phyloP scores from a whole-genome alignment of 2,113 vertebrate species.

The Sprattus sprattus region DNA sequence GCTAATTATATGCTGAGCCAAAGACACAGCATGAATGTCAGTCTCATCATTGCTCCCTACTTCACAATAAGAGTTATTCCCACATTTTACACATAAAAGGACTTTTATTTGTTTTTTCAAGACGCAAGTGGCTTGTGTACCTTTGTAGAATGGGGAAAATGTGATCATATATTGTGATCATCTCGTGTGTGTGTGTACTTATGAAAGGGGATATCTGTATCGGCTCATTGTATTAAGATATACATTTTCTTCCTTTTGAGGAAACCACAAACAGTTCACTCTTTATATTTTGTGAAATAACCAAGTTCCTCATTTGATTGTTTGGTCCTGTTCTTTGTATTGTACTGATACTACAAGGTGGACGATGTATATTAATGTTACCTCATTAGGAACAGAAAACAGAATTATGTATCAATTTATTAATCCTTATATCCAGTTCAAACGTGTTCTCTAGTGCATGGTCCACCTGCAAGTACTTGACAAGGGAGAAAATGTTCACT shows the following conservation, averaged over 20 bases:
- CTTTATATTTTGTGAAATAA: neutral
- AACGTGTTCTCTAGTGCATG: neutral
- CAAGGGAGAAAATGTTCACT: neutral
- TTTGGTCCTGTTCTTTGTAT: neutral
- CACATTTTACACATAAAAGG: neutral
- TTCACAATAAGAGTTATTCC: slow-evolving; percentile 27
- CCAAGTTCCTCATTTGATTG: neutral
- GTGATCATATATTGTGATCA: neutral
- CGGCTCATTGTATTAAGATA: neutral
- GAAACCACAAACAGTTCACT: neutral
- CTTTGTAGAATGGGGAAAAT: neutral
- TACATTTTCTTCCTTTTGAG: neutral
- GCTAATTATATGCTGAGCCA: slow-evolving; percentile 53
- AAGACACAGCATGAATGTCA: slow-evolving; percentile 50
- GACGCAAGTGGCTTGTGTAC: neutral
- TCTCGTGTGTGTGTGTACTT: neutral
- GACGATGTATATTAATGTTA: neutral
- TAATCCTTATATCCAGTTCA: neutral
- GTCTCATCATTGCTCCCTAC: slow-evolving; percentile 46
- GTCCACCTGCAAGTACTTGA: neutral
- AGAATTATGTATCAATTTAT: neutral
- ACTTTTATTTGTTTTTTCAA: neutral
- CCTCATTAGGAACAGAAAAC: neutral
- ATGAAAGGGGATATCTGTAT: neutral
- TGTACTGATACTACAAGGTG: neutral